Evolutionary conservation across 2,797 vertebrate genomes (phyloP), one percentile per base, ranked within the genome.

Genomic region (Gymnocypris eckloni): DNA sequence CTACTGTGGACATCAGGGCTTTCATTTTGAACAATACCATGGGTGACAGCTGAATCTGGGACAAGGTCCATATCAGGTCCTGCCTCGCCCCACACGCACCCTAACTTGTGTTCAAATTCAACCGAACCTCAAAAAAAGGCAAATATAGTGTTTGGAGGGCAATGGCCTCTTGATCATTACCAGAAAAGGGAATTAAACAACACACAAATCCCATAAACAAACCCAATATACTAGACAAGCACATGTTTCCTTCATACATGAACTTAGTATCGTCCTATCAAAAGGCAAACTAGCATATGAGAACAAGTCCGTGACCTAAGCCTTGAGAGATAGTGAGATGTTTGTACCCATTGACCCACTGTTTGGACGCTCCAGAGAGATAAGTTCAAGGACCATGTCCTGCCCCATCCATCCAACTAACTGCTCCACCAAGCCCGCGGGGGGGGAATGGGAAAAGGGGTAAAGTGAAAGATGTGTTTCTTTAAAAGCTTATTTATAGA

Each of bases 311-410:
- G 28, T 71, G 50, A 28, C 76, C 52, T 7, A 22, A 72, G 77
- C 52, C 41, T 45, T 61, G 13, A 78, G 25, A 56, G 37, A 79
- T 56, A 45, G 69, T 50, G 61, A 90, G 89, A 87, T 76, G 86
- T 92, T 94, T 93, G 93, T 81, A 39, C 83, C 88, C 91, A 92
- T 92, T 92, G 90, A 93, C 92, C 88, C 84, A 84, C 66, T 75
- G 87, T 82, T 90, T 90, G 88, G 87, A 80, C 28, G 39, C 84
- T 89, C 90, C 89, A 90, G 89, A 92, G 86, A 89, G 86, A 85
- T 90, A 90, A 72, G 39, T 81, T 90, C 64, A 79, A 82, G 75
- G 77, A 83, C 87, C 84, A 79, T 80, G 83, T 90, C 91, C 78
- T 84, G 89, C 90, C 67, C 72, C 25, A 56, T 79, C 77, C 69